These are phyloP conservation scores for Rotaria macrura DNA, from an alignment of 2,888 invertebrate genomes.

Conservation along the genomic window DNA sequence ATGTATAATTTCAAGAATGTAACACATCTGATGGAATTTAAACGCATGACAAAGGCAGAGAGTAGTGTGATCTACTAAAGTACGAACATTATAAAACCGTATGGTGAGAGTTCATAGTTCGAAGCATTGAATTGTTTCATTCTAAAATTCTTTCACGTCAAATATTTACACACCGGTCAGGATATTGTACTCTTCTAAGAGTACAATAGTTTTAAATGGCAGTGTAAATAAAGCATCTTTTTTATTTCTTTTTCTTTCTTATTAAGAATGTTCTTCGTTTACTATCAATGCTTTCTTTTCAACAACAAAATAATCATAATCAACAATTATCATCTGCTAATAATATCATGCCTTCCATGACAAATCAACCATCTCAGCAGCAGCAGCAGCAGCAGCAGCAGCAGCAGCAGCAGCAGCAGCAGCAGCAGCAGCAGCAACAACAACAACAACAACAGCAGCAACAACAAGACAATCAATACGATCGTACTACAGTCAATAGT, in stretches of 20 bases:
- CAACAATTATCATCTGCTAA: not conserved
- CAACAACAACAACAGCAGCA: not conserved
- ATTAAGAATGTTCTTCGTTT: slow-evolving; percentile 4
- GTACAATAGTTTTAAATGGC: not conserved
- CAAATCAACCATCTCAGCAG: not conserved
- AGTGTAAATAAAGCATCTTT: too few species aligned
- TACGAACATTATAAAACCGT: too few species aligned
- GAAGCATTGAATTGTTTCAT: too few species aligned
- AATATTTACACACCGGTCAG: too few species aligned
- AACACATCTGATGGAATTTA: too few species aligned
- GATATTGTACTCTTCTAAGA: not conserved
- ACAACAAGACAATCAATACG: not conserved
- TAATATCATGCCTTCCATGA: not conserved
- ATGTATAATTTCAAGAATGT: too few species aligned
- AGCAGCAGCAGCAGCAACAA: not conserved
- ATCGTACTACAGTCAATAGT: not conserved
- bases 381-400: not conserved
- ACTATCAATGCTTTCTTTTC: not conserved
- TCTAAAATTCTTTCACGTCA: too few species aligned
- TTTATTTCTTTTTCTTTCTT: not conserved
- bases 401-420: not conserved
- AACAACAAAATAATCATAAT: not conserved
- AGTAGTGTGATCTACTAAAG: too few species aligned
- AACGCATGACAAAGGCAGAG: too few species aligned
- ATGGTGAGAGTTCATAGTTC: too few species aligned